Base-by-base conservation (phyloP, 2,888 invertebrate species). In the Gasteruption jaculator region DNA sequence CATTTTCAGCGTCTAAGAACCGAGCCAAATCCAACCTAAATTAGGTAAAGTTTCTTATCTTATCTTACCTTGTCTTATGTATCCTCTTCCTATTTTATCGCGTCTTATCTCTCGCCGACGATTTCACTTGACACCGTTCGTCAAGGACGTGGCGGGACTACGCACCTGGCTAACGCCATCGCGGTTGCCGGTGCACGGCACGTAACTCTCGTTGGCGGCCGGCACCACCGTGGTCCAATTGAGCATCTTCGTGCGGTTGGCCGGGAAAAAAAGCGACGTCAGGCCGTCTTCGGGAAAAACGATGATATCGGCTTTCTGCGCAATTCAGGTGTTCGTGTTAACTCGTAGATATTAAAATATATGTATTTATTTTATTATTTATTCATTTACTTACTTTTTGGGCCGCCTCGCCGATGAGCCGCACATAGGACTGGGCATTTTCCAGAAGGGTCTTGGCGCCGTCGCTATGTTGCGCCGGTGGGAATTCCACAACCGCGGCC, bases 281-380 rank as follows among this genome's bases (percentile, higher is more conserved):
- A 70, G 22, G 3, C 66, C 68, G 34, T 46, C 58, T 60, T 80
- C 80, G 0, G 80, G 80, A 47, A 80, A 79, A n/a, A 80, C 76
- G 14, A 80, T 65, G 12, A 80, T 78, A 47, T 80, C 76, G 0
- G 65, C 75, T 5, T 64, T 61, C 79, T 79, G 57, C n/a, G 59
- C 63, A 48, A 8, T 19, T 21, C 26, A 19, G 24, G 25, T 40
- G n/a, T 16, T 31, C 14, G 22, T 16, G 19, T 21, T n/a, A 14
- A 30, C 14, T 4, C 22, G 26, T n/a, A 5, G 16, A 33, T 12
- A 8, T 20, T 32, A 8, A 21, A 32, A 18, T 8, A 24, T 29
- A 8, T 27, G 16, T 11, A 16, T 12, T 2, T 21, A 20, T 16
- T 16, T 38, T n/a, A 15, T 8, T 15, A 12, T 25, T 22, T 12